Evolutionary conservation across 1,140 invertebrate genomes (phyloP).

Genomic region (Gryon sp.): DNA sequence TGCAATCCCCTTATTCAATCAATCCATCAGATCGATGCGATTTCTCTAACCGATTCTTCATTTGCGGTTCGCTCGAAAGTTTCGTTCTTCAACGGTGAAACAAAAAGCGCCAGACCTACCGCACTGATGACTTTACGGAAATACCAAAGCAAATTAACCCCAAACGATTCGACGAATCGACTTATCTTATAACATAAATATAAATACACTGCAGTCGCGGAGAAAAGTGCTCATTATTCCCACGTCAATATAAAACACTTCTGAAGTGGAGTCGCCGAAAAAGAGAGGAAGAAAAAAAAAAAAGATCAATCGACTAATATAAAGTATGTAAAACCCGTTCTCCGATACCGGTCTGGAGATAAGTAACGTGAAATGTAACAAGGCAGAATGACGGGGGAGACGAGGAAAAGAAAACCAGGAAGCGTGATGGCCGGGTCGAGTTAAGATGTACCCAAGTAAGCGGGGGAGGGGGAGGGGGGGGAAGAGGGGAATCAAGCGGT

Average conservation of each 20-base stretch:
- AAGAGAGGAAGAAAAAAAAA: constrained; percentile 38
- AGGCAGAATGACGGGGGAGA: constrained; percentile 51
- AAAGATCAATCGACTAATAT: too few species aligned
- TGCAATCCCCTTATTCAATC: too few species aligned
- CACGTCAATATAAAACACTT: constrained; percentile 51
- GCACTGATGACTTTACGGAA: constrained; percentile 4
- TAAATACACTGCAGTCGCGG: too few species aligned
- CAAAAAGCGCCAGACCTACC: constrained; percentile 7
- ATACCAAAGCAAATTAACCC: background rate
- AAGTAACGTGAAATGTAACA: constrained; percentile 63
- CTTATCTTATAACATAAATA: too few species aligned
- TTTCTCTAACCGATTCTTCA: too few species aligned
- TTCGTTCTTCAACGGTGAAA: background rate
- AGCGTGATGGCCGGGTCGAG: constrained; percentile 61
- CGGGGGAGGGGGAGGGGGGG: background rate
- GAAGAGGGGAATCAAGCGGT: too few species aligned
- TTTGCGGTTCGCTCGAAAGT: too few species aligned
- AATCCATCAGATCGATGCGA: too few species aligned
- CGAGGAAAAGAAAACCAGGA: constrained; percentile 67
- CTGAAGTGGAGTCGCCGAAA: constrained; percentile 11
- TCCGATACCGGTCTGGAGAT: constrained; percentile 53
- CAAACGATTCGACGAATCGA: background rate
- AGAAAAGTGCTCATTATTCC: constrained; percentile 44
- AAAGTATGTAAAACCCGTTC: constrained; percentile 62
- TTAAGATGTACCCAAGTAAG: constrained; percentile 30